phyloP scores from a whole-genome alignment of 2,888 invertebrate genomes.

The Eristalinus aeneus region DNA sequence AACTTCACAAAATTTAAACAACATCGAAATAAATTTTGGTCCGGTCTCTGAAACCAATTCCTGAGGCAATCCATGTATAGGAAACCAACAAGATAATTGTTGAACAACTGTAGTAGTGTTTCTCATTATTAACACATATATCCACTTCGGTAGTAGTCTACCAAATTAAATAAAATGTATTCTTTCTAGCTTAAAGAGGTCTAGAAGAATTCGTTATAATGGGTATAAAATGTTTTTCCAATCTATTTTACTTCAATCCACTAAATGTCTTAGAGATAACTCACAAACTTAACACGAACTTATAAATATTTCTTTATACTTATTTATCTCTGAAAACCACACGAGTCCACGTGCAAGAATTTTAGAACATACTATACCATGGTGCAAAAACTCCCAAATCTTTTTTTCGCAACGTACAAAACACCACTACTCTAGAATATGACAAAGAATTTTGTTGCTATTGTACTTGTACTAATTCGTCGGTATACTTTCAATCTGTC shows the following conservation, averaged over 20 bases:
- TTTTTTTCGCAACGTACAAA: not conserved
- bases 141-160: too few relatives aligned
- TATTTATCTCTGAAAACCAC: slow-evolving; percentile 74
- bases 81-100: slow-evolving; percentile 27
- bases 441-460: slow-evolving; percentile 33
- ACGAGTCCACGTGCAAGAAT: slow-evolving; percentile 72
- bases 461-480: slow-evolving; percentile 6
- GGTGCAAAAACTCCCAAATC: slow-evolving; percentile 63
- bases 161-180: too few relatives aligned
- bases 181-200: slow-evolving; percentile 15
- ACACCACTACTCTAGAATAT: slow-evolving; percentile 62
- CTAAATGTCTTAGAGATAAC: not conserved
- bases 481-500: slow-evolving; percentile 72
- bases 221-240: slow-evolving; percentile 42
- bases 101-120: too few relatives aligned
- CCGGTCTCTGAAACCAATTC: slow-evolving; percentile 52
- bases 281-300: slow-evolving; percentile 61
- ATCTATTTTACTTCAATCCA: slow-evolving; percentile 4
- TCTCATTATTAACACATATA: not conserved
- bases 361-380: slow-evolving; percentile 74
- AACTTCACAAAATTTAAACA: slow-evolving; percentile 46
- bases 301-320: slow-evolving; percentile 72
- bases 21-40: slow-evolving; percentile 29
- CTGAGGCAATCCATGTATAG: slow-evolving; percentile 31
- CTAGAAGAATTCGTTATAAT: slow-evolving; percentile 67